Conservation (phyloP, 2,797 vertebrate species). For the Kryptopterus vitreolus region DNA sequence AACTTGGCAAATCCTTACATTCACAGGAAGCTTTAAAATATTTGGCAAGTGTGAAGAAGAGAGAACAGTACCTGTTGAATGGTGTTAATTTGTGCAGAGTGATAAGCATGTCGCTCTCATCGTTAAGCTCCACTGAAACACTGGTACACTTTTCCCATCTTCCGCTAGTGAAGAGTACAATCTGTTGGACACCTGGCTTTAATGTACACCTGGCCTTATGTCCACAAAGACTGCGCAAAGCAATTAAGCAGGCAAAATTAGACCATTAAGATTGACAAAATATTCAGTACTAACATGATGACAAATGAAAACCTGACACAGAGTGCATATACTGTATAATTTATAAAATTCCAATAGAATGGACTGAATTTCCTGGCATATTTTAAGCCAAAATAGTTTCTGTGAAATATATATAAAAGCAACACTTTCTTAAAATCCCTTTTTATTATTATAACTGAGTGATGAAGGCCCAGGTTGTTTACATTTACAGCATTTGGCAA, state of each 20-base stretch:
- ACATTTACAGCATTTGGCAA: too few relatives aligned
- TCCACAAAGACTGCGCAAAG: conserved; percentile 56
- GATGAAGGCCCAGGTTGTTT: neutral
- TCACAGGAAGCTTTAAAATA: neutral
- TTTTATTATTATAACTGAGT: neutral
- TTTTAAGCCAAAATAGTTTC: neutral
- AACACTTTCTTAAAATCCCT: too few relatives aligned
- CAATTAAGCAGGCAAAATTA: conserved; percentile 6
- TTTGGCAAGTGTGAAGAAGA: neutral
- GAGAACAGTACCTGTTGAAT: conserved; percentile 68
- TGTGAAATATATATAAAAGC: neutral
- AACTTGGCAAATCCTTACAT: neutral
- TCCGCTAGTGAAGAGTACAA: conserved; percentile 77
- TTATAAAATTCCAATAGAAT: too few relatives aligned
- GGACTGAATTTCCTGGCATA: too few relatives aligned
- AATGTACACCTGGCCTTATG: conserved; percentile 62
- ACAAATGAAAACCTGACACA: neutral
- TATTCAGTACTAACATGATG: neutral
- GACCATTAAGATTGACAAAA: neutral
- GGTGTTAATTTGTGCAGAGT: conserved; percentile 74
- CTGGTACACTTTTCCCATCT: conserved; percentile 68
- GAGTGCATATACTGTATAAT: too few relatives aligned
- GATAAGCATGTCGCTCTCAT: conserved; percentile 62
- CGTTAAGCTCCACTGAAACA: conserved; percentile 70
- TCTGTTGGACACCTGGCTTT: conserved; percentile 63